Evolutionary conservation across 2,113 vertebrate genomes (phyloP), one percentile per base, ranked within the genome.

Genomic region (Alaudala cheleensis): DNA sequence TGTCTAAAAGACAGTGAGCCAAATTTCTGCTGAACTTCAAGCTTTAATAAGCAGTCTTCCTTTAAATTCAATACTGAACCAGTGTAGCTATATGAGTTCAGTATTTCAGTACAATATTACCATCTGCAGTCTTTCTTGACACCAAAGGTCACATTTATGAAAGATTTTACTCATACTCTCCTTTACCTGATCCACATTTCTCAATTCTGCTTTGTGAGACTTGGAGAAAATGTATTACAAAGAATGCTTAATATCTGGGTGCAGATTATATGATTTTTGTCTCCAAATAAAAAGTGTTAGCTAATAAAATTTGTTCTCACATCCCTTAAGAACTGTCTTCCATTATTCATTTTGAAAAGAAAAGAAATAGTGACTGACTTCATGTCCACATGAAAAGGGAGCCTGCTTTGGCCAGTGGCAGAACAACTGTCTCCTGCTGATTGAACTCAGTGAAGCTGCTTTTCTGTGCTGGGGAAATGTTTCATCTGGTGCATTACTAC

Each of bases 181-280:
- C 60, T 91, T 94, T 60, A 58, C 67, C 33, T 37, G 21, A 73
- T 28, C 88, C 78, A 95, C 51, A 61, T 40, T 89, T 78, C 70
- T 93, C 92, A 92, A 53, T 88, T 95, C 90, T 96, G 58, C 82
- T 92, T 86, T 76, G 66, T 85, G 67, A 96, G 58, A 56, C 44
- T 19, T 70, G 40, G 14, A 56, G 18, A 92, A 87, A 94, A 65
- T 54, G 3, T 22, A 73, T 66, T 66, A 73, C 65, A 83, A 80
- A 37, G 13, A 90, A 92, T 31, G 47, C 47, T 50, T 83, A 91
- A 76, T 19, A 83, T 58, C 47, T 91, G 57, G 56, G 58, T 60
- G 74, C 53, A 81, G 62, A 44, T 71, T 95, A 89, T 53, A 40
- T 76, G 2, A 34, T 60, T 91, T 92, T 91, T 92, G 33, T 84